Percentiles rank a stretch among this genome's conserved stretches.
Evolutionary conservation across 1,140 invertebrate species (phyloP).

Genomic region (Drosophila elegans): DNA sequence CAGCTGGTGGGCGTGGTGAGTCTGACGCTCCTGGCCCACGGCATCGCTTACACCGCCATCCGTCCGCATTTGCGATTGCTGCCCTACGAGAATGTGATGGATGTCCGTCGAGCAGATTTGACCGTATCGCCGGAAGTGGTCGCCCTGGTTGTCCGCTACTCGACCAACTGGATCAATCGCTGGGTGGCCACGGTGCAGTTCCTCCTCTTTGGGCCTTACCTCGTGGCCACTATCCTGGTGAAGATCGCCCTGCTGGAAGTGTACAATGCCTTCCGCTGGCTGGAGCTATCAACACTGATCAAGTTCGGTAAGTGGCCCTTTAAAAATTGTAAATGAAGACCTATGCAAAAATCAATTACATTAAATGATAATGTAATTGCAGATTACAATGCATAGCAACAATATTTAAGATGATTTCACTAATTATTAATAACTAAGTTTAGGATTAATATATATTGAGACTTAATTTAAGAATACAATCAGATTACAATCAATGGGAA

Average conservation of each 20-base stretch:
- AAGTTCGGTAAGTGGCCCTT: background rate
- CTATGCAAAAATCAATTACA: too few species aligned
- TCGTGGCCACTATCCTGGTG: background rate
- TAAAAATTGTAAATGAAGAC: too few species aligned
- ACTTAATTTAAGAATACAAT: too few species aligned
- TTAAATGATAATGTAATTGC: too few species aligned
- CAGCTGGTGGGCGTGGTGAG: background rate
- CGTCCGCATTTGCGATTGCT: background rate
- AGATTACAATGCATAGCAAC: too few species aligned
- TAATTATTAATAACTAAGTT: too few species aligned
- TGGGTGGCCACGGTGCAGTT: slow-evolving; percentile 16
- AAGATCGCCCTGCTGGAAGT: background rate
- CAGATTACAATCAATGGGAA: too few species aligned
- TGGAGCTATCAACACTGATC: background rate
- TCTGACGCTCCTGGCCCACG: background rate
- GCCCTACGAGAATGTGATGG: background rate
- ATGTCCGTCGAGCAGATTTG: too few species aligned
- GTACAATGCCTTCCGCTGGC: background rate
- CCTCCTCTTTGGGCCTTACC: slow-evolving; percentile 1
- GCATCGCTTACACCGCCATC: background rate
- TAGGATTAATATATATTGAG: too few species aligned
- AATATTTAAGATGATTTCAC: too few species aligned
- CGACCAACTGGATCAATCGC: slow-evolving; percentile 10
- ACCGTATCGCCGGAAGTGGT: background rate
- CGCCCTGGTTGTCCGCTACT: background rate